Evolutionary conservation across 2,113 vertebrate species (phyloP).

Genomic region (Sinocyclocheilus anophthalmus): DNA sequence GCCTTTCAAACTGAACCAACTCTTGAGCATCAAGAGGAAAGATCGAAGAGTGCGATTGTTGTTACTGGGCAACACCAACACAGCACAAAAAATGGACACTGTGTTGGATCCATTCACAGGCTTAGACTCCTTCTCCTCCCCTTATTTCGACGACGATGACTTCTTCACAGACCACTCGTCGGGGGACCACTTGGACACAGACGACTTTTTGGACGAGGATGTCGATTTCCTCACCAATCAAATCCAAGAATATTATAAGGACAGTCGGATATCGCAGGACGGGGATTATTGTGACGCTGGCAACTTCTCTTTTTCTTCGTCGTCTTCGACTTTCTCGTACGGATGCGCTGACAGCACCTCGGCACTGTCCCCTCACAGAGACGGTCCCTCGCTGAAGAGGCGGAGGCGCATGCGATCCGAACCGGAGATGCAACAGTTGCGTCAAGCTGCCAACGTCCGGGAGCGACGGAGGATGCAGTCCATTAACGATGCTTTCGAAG

Average conservation of each 20-base stretch:
- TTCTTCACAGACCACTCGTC: conserved; percentile 91
- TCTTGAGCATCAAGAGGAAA: conserved; percentile 58
- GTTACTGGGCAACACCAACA: conserved; percentile 52
- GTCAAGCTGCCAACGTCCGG: conserved; percentile 92
- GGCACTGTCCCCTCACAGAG: conserved; percentile 74
- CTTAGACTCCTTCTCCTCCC: conserved; percentile 87
- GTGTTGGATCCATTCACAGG: conserved; percentile 90
- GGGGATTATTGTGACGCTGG: conserved; percentile 77
- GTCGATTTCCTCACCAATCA: conserved; percentile 85
- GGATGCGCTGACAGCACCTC: conserved; percentile 75
- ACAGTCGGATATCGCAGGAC: conserved; percentile 64
- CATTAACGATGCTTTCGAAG: conserved; percentile 97
- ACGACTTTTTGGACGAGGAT: conserved; percentile 86
- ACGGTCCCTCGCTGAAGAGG: conserved; percentile 77
- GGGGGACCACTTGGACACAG: conserved; percentile 81
- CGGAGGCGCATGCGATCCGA: conserved; percentile 87
- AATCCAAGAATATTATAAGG: conserved; percentile 85
- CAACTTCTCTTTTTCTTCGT: conserved; percentile 79
- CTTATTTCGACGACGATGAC: conserved; percentile 92
- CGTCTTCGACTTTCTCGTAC: conserved; percentile 77
- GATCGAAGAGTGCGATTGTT: conserved; percentile 54
- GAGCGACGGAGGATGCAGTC: conserved; percentile 96
- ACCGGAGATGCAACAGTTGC: conserved; percentile 89
- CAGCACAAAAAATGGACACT: conserved; percentile 79
- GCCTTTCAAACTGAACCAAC: conserved; percentile 65